Evolutionary conservation across 2,888 invertebrate species (phyloP).

Genomic region (Dusona sp.): DNA sequence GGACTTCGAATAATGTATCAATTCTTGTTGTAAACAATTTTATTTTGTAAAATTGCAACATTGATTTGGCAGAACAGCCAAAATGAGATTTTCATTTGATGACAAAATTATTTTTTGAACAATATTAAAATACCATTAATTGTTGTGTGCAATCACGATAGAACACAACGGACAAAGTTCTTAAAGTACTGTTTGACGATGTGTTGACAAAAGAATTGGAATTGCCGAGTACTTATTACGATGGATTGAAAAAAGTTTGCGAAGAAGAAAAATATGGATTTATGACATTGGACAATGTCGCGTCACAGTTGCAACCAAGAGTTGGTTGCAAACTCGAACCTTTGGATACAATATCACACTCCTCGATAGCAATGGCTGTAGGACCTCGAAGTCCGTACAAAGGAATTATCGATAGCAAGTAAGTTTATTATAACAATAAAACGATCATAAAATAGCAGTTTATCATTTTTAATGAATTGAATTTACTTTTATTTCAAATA

Average conservation of each 20-base stretch:
- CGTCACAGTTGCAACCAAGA: conserved; percentile 75
- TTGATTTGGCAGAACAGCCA: neutral
- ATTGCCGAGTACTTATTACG: conserved; percentile 78
- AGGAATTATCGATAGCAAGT: conserved; percentile 82
- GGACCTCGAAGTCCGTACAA: conserved; percentile 78
- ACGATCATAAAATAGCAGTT: no score
- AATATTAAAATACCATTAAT: neutral
- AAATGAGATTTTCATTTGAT: neutral
- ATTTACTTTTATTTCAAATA: no score
- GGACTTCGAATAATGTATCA: neutral
- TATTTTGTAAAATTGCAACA: neutral
- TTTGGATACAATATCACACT: conserved; percentile 80
- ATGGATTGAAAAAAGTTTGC: conserved; percentile 80
- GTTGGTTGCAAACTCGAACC: conserved; percentile 79
- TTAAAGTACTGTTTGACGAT: conserved; percentile 77
- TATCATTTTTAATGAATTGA: no score
- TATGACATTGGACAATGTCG: conserved; percentile 80
- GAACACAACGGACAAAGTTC: conserved; percentile 78
- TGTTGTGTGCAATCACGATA: conserved; percentile 45
- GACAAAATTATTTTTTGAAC: neutral
- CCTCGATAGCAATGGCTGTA: conserved; percentile 81
- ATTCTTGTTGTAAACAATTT: neutral
- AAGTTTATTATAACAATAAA: conserved; percentile 34
- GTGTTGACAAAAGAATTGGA: conserved; percentile 73
- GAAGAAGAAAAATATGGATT: conserved; percentile 80